A percentile compares a stretch with the other conserved stretches of the same genome.
Conservation (phyloP, 1,140 invertebrate species). For the Conopomorpha cramerella region DNA sequence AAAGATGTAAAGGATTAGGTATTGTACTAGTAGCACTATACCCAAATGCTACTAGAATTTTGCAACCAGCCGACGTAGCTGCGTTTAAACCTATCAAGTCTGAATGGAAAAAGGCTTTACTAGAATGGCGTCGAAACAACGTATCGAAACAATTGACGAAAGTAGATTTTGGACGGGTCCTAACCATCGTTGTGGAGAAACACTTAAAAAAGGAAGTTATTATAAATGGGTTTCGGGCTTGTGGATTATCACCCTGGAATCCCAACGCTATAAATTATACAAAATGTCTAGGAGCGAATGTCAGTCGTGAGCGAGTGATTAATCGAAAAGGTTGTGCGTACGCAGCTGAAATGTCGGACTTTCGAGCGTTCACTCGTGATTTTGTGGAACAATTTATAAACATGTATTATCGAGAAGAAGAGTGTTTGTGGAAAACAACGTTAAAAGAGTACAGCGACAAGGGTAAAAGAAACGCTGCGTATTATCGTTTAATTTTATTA, state of each 20-base stretch:
- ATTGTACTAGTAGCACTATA: neutral
- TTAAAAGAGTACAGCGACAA: too few species aligned
- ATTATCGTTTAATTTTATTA: too few species aligned
- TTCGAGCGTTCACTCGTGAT: too few species aligned
- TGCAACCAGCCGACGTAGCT: neutral
- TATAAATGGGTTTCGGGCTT: slow-evolving; percentile 14
- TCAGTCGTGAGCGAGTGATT: too few species aligned
- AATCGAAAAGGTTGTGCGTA: too few species aligned
- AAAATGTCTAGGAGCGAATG: slow-evolving; percentile 9
- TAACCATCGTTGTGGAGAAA: neutral
- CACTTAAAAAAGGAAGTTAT: slow-evolving; percentile 7
- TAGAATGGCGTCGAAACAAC: neutral
- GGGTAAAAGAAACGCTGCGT: too few species aligned
- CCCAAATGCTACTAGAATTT: neutral
- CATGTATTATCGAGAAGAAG: too few species aligned
- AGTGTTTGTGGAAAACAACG: too few species aligned
- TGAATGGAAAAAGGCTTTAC: neutral
- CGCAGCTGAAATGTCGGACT: too few species aligned
- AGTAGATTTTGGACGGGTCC: neutral
- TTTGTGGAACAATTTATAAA: too few species aligned
- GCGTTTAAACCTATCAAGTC: neutral
- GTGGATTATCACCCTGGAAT: slow-evolving; percentile 10
- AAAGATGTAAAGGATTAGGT: neutral
- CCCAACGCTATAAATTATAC: slow-evolving; percentile 5
- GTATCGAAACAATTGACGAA: neutral